These are phyloP conservation scores for Antechinus flavipes DNA, from an alignment of 2,113 vertebrate species.

Conservation along the genomic window DNA sequence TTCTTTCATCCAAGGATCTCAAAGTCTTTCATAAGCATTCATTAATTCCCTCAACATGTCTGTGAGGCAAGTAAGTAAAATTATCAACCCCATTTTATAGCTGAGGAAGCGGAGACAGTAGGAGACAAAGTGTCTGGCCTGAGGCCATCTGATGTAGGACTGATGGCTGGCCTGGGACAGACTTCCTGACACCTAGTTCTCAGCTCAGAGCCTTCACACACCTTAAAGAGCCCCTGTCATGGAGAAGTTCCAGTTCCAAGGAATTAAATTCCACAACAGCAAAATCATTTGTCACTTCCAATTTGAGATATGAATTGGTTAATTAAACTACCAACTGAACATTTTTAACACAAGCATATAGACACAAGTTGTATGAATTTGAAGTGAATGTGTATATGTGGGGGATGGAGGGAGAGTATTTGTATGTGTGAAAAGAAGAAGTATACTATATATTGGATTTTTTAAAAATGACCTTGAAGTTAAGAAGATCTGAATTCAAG, in stretches of 20 bases:
- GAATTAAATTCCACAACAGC: rapidly evolving
- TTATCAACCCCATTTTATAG: background rate
- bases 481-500: background rate
- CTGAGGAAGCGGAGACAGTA: background rate
- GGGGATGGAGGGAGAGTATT: background rate
- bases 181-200: background rate
- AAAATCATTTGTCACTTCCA: too few species aligned
- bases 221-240: background rate
- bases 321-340: background rate
- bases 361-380: background rate
- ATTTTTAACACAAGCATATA: background rate
- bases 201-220: rapidly evolving
- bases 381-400: too few species aligned
- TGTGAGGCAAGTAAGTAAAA: background rate
- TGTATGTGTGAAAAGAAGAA: background rate
- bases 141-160: background rate
- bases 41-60: background rate
- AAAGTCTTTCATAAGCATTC: background rate
- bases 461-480: background rate
- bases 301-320: background rate
- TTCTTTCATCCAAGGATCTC: background rate
- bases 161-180: background rate
- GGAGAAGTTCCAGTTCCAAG: background rate
- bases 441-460: background rate
- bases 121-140: background rate